Percentiles rank a stretch among this genome's conserved stretches.
phyloP scores from a whole-genome alignment of 2,888 invertebrate species.

The Dasysyrphus tricinctus region DNA sequence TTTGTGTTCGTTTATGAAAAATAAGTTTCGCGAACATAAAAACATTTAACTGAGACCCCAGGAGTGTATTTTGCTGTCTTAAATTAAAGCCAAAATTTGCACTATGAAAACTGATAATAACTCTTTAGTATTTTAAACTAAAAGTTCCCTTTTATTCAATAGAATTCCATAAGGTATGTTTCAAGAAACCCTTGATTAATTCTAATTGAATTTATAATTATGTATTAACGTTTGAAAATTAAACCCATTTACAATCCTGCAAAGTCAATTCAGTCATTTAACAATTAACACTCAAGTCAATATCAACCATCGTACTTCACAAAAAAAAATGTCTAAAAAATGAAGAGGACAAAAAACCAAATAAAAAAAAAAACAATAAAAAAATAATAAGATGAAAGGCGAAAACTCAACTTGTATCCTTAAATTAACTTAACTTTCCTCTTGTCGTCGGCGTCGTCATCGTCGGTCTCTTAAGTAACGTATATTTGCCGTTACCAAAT shows the following conservation, averaged over 20 bases:
- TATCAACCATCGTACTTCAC: conserved; percentile 17
- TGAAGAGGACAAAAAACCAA: conserved; percentile 51
- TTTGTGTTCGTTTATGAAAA: no score
- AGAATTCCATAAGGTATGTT: no score
- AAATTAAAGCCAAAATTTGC: no score
- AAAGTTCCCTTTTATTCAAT: no score
- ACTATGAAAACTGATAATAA: no score
- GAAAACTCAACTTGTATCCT: conserved; percentile 55
- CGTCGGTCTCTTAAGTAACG: conserved; percentile 25
- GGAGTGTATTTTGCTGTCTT: no score
- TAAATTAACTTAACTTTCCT: conserved; percentile 69
- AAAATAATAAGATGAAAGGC: conserved; percentile 1
- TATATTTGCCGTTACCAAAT: conserved; percentile 40
- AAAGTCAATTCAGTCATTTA: conserved; percentile 54
- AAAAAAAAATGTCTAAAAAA: conserved; percentile 53
- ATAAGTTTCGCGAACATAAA: no score
- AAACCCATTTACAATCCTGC: conserved; percentile 21
- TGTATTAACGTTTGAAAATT: conserved; percentile 18
- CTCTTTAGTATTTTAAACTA: no score
- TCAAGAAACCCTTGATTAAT: not conserved
- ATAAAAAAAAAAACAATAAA: conserved; percentile 2
- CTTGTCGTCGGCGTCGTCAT: conserved; percentile 8
- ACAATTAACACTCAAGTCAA: conserved; percentile 69
- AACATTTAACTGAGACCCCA: no score
- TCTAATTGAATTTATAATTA: conserved; percentile 19